These are phyloP conservation scores for Aleiodes testaceus DNA, from an alignment of 2,888 invertebrate genomes.

Conservation along the genomic window DNA sequence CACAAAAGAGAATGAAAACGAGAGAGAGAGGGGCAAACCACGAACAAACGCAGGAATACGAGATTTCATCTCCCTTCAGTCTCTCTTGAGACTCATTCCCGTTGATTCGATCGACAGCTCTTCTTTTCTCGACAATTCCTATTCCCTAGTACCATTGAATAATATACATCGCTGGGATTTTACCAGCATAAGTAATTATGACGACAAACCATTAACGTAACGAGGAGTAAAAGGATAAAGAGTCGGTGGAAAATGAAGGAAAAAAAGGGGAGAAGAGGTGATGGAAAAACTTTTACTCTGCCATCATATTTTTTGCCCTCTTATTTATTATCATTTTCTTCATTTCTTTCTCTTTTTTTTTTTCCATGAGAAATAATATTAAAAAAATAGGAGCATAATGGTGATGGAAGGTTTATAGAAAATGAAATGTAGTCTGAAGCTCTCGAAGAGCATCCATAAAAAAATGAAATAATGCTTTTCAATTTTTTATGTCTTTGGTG, in stretches of 20 bases:
- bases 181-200: constrained; percentile 43
- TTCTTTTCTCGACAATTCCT: constrained; percentile 28
- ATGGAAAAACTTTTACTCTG: neutral
- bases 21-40: constrained; percentile 38
- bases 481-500: constrained; percentile 12
- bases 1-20: constrained; percentile 25
- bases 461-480: constrained; percentile 25
- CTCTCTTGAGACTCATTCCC: constrained; percentile 50
- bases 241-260: neutral
- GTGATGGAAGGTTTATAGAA: constrained; percentile 35
- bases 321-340: neutral
- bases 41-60: constrained; percentile 44
- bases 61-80: constrained; percentile 33
- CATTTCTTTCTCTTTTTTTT: constrained; percentile 7
- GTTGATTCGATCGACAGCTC: constrained; percentile 51
- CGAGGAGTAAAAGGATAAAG: constrained; percentile 25
- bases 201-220: constrained; percentile 36
- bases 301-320: constrained; percentile 1
- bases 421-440: neutral
- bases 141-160: constrained; percentile 19
- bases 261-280: neutral
- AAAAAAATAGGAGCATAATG: constrained; percentile 38
- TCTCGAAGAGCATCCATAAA: constrained; percentile 9
- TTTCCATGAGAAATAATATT: too few relatives aligned
- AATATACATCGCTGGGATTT: constrained; percentile 34